These are phyloP conservation scores for Catharus bicknelli DNA, from an alignment of 2,113 vertebrate genomes.

Conservation along the genomic window DNA sequence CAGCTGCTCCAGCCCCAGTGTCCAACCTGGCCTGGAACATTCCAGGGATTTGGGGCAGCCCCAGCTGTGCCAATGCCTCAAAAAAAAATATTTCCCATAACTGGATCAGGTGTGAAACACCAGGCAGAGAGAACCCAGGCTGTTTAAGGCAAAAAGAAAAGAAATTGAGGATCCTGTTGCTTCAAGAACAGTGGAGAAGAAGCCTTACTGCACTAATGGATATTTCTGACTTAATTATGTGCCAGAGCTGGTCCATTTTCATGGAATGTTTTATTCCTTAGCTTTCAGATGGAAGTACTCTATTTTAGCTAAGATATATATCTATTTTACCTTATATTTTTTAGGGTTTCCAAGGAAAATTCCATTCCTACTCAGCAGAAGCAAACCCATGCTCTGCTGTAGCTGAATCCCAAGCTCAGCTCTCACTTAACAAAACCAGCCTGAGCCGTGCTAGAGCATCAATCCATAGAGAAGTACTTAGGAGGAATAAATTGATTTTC, in stretches of 20 bases:
- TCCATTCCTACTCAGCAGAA: neutral
- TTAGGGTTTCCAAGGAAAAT: neutral
- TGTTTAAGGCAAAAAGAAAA: neutral
- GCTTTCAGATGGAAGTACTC: neutral
- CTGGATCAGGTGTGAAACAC: neutral
- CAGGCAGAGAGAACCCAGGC: neutral
- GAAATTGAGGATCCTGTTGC: neutral
- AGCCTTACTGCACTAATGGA: neutral
- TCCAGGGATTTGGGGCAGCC: neutral
- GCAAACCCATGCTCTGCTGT: neutral
- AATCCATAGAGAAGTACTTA: constrained; percentile 40
- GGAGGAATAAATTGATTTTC: constrained; percentile 69
- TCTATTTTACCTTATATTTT: neutral
- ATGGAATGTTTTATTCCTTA: neutral
- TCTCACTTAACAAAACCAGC: constrained; percentile 1
- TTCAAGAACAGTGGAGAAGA: neutral
- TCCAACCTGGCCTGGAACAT: neutral
- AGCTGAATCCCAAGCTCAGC: constrained; percentile 1
- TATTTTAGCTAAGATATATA: neutral
- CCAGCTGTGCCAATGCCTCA: neutral
- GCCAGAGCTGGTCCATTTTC: neutral
- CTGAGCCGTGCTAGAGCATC: constrained; percentile 22
- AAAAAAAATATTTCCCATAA: neutral
- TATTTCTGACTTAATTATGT: neutral
- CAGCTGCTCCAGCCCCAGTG: neutral